Percentiles rank a stretch among this genome's conserved stretches.
These are phyloP conservation scores for Eretmocerus hayati DNA, from an alignment of 2,888 invertebrate species.

Conservation along the genomic window DNA sequence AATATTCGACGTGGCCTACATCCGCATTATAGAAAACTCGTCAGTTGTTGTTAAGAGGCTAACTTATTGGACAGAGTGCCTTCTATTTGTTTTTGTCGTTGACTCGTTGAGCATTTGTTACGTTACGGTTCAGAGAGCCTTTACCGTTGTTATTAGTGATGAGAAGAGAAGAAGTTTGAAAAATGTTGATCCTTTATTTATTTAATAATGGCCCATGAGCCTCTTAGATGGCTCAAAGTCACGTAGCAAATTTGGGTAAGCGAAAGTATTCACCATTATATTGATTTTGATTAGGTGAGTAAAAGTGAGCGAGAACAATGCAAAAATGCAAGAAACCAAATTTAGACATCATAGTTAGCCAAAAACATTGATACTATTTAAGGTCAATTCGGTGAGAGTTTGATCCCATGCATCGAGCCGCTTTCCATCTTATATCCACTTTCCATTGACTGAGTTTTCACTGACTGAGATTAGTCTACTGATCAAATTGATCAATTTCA, in stretches of 20 bases:
- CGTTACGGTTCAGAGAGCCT: slow-evolving; percentile 45
- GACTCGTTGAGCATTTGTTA: slow-evolving; percentile 46
- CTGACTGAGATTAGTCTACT: slow-evolving; percentile 7
- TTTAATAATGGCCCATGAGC: slow-evolving; percentile 42
- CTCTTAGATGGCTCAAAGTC: slow-evolving; percentile 25
- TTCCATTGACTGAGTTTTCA: slow-evolving; percentile 27
- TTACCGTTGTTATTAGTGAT: slow-evolving; percentile 38
- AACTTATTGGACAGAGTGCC: slow-evolving; percentile 45
- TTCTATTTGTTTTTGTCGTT: slow-evolving; percentile 46
- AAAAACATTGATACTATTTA: slow-evolving; percentile 26
- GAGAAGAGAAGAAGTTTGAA: slow-evolving; percentile 31
- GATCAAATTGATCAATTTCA: slow-evolving; percentile 7
- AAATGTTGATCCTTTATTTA: slow-evolving; percentile 44
- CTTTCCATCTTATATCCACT: slow-evolving; percentile 41
- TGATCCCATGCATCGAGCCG: slow-evolving; percentile 25
- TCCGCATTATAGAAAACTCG: slow-evolving; percentile 21
- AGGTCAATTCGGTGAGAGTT: slow-evolving; percentile 22
- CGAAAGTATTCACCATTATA: slow-evolving; percentile 27
- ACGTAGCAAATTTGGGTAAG: slow-evolving; percentile 28
- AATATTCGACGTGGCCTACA: slow-evolving; percentile 28
- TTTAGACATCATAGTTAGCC: slow-evolving; percentile 24
- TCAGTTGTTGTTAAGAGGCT: slow-evolving; percentile 35
- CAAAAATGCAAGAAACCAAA: slow-evolving; percentile 15
- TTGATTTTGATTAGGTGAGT: slow-evolving; percentile 26
- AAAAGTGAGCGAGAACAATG: slow-evolving; percentile 6